phyloP scores from a whole-genome alignment of 2,888 invertebrate genomes.

The Aquatica leii region DNA sequence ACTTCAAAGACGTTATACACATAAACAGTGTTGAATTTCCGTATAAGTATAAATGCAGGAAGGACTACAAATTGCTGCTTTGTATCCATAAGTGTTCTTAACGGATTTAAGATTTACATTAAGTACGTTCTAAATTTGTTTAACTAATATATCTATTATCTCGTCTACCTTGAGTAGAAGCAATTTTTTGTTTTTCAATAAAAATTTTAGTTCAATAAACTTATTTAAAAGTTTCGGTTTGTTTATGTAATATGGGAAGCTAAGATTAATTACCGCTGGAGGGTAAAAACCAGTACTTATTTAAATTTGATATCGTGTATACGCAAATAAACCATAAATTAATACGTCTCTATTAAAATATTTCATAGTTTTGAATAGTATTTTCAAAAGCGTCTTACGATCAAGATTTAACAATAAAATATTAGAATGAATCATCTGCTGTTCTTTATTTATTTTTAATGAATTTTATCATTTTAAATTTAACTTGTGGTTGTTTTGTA shows the following conservation, averaged over 20 bases:
- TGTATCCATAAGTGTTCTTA: constrained; percentile 34
- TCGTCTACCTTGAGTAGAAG: background rate
- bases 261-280: background rate
- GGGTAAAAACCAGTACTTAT: no score
- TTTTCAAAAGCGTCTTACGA: no score
- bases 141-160: constrained; percentile 14
- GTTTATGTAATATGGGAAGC: background rate
- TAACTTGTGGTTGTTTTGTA: no score
- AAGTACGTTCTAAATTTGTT: constrained; percentile 12
- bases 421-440: no score
- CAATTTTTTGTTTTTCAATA: background rate
- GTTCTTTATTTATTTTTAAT: no score
- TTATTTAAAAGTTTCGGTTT: background rate
- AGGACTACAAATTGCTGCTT: constrained; percentile 48
- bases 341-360: no score
- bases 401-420: no score
- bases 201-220: background rate
- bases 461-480: no score
- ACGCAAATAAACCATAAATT: no score
- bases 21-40: constrained; percentile 43
- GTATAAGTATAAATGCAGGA: constrained; percentile 44
- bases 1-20: constrained; percentile 37
- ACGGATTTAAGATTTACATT: constrained; percentile 31
- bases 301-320: no score
- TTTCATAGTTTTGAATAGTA: no score